phyloP scores from a whole-genome alignment of 2,797 vertebrate genomes.

The Gymnopithys bicolor region DNA sequence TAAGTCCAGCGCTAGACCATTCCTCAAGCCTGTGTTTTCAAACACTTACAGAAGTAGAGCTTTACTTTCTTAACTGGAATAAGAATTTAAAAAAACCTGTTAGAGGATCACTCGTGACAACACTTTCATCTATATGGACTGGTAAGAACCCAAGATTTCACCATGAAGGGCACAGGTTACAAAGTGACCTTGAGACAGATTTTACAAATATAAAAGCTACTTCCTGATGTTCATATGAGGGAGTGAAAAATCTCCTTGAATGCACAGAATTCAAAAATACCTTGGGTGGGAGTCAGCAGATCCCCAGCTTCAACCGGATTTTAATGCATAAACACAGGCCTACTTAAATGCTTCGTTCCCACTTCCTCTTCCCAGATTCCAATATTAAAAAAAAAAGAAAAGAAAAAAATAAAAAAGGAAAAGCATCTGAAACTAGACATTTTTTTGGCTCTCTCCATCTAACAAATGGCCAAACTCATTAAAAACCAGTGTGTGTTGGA shows the following conservation, averaged over 20 bases:
- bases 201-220: background rate
- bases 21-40: background rate
- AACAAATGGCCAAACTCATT: conserved; percentile 48
- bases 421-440: background rate
- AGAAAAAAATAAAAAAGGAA: background rate
- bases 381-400: background rate
- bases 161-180: rapidly evolving
- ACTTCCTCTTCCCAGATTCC: background rate
- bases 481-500: background rate
- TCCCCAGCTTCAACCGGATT: background rate
- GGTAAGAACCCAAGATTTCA: background rate
- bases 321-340: background rate
- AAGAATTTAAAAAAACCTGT: background rate
- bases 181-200: background rate
- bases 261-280: background rate
- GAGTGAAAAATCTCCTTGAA: background rate
- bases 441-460: conserved; percentile 23
- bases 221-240: background rate
- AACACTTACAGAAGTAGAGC: background rate
- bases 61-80: background rate
- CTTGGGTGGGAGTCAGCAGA: background rate
- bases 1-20: background rate
- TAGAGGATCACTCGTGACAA: background rate
- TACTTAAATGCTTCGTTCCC: background rate
- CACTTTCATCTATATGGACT: background rate